phyloP scores from a whole-genome alignment of 2,113 vertebrate genomes.

The Falco punctatus region DNA sequence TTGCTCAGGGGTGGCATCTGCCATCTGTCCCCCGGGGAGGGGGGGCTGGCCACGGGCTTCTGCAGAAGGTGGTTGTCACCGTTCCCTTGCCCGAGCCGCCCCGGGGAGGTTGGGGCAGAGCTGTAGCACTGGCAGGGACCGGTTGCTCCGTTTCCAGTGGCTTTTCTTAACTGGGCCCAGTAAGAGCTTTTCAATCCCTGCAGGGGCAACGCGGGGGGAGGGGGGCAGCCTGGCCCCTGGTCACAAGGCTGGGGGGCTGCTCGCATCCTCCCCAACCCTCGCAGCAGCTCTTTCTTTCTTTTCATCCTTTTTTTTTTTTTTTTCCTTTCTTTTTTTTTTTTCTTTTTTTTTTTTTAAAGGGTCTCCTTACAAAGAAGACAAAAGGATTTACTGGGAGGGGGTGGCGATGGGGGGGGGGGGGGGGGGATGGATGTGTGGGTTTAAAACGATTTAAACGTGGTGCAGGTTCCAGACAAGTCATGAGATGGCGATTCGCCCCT shows the following conservation, averaged over 20 bases:
- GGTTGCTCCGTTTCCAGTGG: neutral
- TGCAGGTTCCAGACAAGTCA: neutral
- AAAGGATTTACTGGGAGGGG: neutral
- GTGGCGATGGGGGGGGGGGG: neutral
- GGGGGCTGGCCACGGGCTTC: neutral
- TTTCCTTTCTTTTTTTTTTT: accelerated
- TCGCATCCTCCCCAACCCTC: accelerated
- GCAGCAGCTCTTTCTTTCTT: neutral
- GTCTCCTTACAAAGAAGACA: slow-evolving; percentile 29
- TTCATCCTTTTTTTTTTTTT: accelerated
- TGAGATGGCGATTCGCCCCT: neutral
- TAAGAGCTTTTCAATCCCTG: accelerated
- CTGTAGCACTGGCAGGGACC: accelerated
- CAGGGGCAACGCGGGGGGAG: accelerated
- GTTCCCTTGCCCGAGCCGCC: accelerated
- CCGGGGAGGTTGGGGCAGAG: neutral
- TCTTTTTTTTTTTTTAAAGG: neutral
- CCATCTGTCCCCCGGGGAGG: neutral
- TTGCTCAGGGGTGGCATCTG: neutral
- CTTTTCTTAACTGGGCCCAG: neutral
- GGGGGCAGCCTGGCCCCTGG: neutral
- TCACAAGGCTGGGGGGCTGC: neutral
- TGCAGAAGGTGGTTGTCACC: neutral
- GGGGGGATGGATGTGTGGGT: neutral
- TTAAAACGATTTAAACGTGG: neutral